phyloP scores from a whole-genome alignment of 2,113 vertebrate genomes.

The Crypturellus undulatus region DNA sequence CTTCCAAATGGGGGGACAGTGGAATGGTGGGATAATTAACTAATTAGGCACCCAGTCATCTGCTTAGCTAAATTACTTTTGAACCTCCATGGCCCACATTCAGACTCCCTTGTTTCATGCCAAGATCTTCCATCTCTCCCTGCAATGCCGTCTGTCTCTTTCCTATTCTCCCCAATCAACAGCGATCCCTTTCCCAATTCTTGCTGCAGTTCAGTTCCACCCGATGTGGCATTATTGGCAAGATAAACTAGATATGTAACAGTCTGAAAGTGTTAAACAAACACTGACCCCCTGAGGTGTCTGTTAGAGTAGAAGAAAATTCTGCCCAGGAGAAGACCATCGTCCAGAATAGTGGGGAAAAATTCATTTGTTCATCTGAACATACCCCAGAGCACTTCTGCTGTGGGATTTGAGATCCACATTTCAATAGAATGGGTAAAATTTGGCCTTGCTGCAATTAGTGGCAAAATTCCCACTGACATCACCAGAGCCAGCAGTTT shows the following conservation, averaged over 20 bases:
- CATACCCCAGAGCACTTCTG: too few species aligned
- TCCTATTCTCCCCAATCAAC: background rate
- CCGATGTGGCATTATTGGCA: conserved; percentile 27
- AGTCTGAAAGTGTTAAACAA: conserved; percentile 64
- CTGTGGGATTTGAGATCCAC: too few species aligned
- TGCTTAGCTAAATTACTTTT: conserved; percentile 68
- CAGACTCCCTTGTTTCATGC: conserved; percentile 40
- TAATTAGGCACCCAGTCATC: conserved; percentile 48
- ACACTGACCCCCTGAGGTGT: conserved; percentile 20
- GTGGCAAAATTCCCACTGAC: too few species aligned
- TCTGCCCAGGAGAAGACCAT: conserved; percentile 18
- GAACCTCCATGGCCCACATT: conserved; percentile 43
- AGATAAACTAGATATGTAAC: background rate
- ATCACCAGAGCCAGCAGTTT: background rate
- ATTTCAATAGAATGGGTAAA: too few species aligned
- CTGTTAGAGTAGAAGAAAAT: conserved; percentile 37
- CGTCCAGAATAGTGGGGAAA: conserved; percentile 26
- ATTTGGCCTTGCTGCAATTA: too few species aligned
- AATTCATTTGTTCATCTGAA: too few species aligned
- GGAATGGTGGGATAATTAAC: conserved; percentile 48
- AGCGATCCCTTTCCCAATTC: background rate
- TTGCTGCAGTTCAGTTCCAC: conserved; percentile 1
- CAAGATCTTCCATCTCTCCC: conserved; percentile 13
- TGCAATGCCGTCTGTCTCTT: background rate
- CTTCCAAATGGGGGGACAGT: conserved; percentile 26